These are phyloP conservation scores for Callopanchax toddi DNA, from an alignment of 2,113 vertebrate genomes.

Conservation along the genomic window DNA sequence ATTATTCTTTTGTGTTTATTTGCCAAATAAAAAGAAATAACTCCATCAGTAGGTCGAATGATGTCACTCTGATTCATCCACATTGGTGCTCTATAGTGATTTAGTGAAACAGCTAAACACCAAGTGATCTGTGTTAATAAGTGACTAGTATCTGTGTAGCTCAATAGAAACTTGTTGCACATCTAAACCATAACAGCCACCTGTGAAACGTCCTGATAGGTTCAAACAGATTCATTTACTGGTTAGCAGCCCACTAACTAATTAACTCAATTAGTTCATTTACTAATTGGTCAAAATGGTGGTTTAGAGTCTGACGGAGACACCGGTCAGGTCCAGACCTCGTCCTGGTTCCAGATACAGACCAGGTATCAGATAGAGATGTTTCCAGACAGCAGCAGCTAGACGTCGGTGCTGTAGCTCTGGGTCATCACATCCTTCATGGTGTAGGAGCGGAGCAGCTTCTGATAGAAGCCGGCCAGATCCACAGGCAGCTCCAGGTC, in stretches of 20 bases:
- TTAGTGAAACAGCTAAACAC: constrained; percentile 7
- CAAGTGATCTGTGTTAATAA: constrained; percentile 2
- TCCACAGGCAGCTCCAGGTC: constrained; percentile 81
- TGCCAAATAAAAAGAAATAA: too few species aligned
- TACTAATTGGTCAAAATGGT: neutral
- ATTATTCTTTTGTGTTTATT: too few species aligned
- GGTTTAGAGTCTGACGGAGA: neutral
- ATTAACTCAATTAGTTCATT: constrained; percentile 10
- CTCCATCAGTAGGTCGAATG: too few species aligned
- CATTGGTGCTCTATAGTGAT: neutral
- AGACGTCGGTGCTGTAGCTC: constrained; percentile 93
- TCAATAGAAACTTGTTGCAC: neutral
- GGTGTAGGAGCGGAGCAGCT: constrained; percentile 87
- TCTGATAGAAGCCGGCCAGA: constrained; percentile 84
- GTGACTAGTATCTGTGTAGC: constrained; percentile 1
- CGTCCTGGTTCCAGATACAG: too few species aligned
- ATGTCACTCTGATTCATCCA: neutral
- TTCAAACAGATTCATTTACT: too few species aligned
- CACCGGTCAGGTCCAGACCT: too few species aligned
- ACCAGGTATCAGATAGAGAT: neutral
- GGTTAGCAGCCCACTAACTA: too few species aligned
- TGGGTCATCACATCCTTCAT: constrained; percentile 89
- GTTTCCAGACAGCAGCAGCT: constrained; percentile 5
- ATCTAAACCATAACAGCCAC: neutral
- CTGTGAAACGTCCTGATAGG: too few species aligned